These are phyloP conservation scores for Ophioninae sp. DNA, from an alignment of 2,888 invertebrate genomes.

Conservation along the genomic window DNA sequence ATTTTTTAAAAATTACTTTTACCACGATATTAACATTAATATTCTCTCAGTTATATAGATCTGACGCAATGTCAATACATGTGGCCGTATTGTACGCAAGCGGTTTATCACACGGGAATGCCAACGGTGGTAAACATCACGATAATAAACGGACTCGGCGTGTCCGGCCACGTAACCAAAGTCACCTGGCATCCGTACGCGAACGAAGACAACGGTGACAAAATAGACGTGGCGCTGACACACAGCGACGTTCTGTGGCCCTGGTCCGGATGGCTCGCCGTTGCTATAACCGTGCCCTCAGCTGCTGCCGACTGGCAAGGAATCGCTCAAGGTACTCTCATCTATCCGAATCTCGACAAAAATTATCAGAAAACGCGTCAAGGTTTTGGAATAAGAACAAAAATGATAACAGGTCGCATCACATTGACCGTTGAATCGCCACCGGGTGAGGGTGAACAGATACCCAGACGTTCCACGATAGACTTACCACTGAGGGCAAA, in stretches of 20 bases:
- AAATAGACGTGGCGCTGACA: slow-evolving; percentile 89
- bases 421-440: slow-evolving; percentile 92
- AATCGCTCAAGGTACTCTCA: slow-evolving; percentile 84
- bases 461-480: slow-evolving; percentile 83
- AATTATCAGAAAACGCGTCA: not conserved
- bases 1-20: not conserved
- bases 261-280: slow-evolving; percentile 97
- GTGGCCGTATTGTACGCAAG: slow-evolving; percentile 99
- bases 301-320: slow-evolving; percentile 88
- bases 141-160: slow-evolving; percentile 95
- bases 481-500: slow-evolving; percentile 88
- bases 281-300: slow-evolving; percentile 87
- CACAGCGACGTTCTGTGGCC: slow-evolving; percentile 95
- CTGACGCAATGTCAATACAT: slow-evolving; percentile 97
- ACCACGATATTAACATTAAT: not conserved
- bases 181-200: slow-evolving; percentile 94
- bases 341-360: not conserved
- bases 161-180: slow-evolving; percentile 88
- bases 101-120: slow-evolving; percentile 92
- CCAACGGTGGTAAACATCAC: slow-evolving; percentile 96
- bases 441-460: slow-evolving; percentile 84
- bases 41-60: slow-evolving; percentile 89
- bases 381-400: not conserved
- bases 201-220: slow-evolving; percentile 85
- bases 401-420: slow-evolving; percentile 84